These are phyloP conservation scores for Phalangium opilio DNA, from an alignment of 2,888 invertebrate species.

Conservation along the genomic window DNA sequence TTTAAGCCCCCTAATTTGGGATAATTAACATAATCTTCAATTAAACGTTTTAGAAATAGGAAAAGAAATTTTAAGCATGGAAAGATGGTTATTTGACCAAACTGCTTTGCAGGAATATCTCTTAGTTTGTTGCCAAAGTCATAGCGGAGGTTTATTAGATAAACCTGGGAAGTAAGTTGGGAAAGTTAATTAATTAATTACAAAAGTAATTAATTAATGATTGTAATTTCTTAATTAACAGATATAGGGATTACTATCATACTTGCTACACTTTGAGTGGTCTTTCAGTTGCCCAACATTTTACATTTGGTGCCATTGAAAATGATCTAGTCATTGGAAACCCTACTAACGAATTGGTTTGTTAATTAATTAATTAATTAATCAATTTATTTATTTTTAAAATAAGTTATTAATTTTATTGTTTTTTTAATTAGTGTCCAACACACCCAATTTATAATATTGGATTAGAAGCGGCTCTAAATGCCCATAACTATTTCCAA, in stretches of 20 bases:
- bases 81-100: constrained; percentile 59
- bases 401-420: background rate
- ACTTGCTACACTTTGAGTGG: constrained; percentile 94
- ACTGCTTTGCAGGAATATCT: constrained; percentile 87
- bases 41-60: constrained; percentile 19
- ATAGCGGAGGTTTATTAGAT: constrained; percentile 77
- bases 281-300: constrained; percentile 78
- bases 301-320: constrained; percentile 21
- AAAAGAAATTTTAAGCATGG: constrained; percentile 24
- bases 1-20: too few relatives aligned
- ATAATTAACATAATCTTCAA: too few relatives aligned
- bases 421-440: constrained; percentile 34
- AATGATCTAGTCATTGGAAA: constrained; percentile 9
- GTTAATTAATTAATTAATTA: background rate
- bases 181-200: constrained; percentile 2
- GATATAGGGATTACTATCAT: constrained; percentile 81
- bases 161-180: constrained; percentile 79
- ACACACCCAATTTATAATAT: constrained; percentile 73
- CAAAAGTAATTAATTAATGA: background rate
- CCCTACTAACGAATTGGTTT: constrained; percentile 16
- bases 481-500: constrained; percentile 29
- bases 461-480: constrained; percentile 45
- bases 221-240: constrained; percentile 28
- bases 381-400: too few relatives aligned
- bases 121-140: constrained; percentile 75